Conservation (phyloP, 2,797 vertebrate species). For the Rachycentron canadum region DNA sequence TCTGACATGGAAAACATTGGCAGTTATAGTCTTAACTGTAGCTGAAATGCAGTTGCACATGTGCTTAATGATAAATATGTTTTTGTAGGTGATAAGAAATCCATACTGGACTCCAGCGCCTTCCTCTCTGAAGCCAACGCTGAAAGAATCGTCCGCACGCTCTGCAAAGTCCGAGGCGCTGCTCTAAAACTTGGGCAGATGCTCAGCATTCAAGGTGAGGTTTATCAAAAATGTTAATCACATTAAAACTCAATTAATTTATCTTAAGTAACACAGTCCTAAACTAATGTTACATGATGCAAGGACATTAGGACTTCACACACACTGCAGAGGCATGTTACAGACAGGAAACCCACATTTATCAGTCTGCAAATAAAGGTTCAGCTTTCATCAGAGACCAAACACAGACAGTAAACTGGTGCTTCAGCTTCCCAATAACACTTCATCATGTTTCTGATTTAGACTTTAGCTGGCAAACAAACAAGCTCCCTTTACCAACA, state of each 20-base stretch:
- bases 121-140: constrained; percentile 91
- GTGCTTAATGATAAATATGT: background rate
- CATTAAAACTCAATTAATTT: background rate
- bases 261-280: background rate
- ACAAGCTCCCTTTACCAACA: constrained; percentile 6
- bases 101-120: constrained; percentile 75
- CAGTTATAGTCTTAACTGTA: background rate
- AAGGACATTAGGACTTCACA: background rate
- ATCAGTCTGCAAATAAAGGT: constrained; percentile 7
- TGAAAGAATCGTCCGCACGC: constrained; percentile 88
- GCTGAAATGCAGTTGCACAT: background rate
- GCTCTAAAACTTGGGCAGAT: constrained; percentile 94
- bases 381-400: constrained; percentile 18
- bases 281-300: background rate
- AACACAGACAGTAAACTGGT: constrained; percentile 4
- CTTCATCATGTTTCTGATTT: constrained; percentile 18
- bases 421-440: constrained; percentile 18
- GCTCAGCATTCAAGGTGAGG: constrained; percentile 93
- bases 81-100: constrained; percentile 59
- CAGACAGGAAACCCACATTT: background rate
- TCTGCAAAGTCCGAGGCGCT: constrained; percentile 92
- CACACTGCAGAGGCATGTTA: background rate
- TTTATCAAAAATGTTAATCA: background rate
- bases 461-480: constrained; percentile 5
- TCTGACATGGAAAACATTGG: background rate